Base-by-base conservation (phyloP, 2,888 invertebrate genomes). In the Lithophane ornitopus region DNA sequence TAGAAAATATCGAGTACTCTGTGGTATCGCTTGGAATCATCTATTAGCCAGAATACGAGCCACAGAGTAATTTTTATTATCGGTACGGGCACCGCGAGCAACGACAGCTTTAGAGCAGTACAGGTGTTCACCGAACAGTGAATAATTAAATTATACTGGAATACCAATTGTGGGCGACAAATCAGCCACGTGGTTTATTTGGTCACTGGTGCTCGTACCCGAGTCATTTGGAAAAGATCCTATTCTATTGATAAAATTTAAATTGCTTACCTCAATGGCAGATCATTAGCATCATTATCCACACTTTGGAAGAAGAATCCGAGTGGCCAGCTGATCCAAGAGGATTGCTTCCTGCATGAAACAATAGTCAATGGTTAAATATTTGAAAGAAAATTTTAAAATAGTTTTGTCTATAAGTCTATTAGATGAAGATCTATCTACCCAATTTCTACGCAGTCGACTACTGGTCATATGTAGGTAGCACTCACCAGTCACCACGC, bases 301-400 rank as follows among this genome's bases (percentile, higher is more conserved):
- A 97, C 98, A 87, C 98, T 98, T 93, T 98, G 98, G 94, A 99
- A 98, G 89, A 99, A 97, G 93, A 98, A 98, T 14, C 98, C 98
- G 78, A 99, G 95, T 8, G 99, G 99, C 98, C 99, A 98, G 92
- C 98, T 98, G 90, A 99, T 98, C 99, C 99, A 99, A 0, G 98
- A 98, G 28, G 97, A 97, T 91, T 94, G 96, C 85, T 98, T 98
- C 76, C 98, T 98, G 94, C 39, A 76, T 70, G 34, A 59, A 71
- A 69, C 19, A 74, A 62, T 11, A 34, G 0, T 26, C 9, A 56
- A 28, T 22, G 3, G 61, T 82, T 34, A 70, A 34, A 39, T 61
- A 9, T 22, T 61, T 28, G 4, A 41, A 61, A 54, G 11, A 58
- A 49, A 16, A 26, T 1, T 12, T 16, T 19, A 26, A 19, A 56